phyloP scores from a whole-genome alignment of 1,140 invertebrate species.

The Drosophila santomea region DNA sequence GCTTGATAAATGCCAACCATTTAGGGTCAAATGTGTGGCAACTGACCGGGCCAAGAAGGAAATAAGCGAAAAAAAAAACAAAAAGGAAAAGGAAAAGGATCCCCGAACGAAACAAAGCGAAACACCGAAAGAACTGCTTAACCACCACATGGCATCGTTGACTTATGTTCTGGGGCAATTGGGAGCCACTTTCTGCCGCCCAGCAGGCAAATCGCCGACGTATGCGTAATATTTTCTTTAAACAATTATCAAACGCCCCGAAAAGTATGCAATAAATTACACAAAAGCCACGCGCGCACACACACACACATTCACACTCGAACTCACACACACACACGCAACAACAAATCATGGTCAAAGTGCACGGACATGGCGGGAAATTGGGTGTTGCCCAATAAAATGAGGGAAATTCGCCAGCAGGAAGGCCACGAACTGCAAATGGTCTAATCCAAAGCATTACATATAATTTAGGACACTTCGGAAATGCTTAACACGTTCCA shows the following conservation, averaged over 20 bases:
- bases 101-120: constrained; percentile 15
- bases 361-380: constrained; percentile 52
- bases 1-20: constrained; percentile 83
- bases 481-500: constrained; percentile 6
- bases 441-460: constrained; percentile 11
- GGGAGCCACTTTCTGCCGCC: constrained; percentile 18
- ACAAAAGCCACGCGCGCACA: constrained; percentile 37
- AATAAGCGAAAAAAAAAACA: background rate
- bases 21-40: constrained; percentile 80
- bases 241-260: constrained; percentile 79
- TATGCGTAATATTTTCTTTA: constrained; percentile 83
- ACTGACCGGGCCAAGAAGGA: constrained; percentile 26
- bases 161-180: constrained; percentile 56
- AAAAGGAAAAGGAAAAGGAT: background rate
- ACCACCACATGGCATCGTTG: constrained; percentile 53
- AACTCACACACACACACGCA: constrained; percentile 30
- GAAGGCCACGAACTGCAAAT: constrained; percentile 32
- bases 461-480: constrained; percentile 1
- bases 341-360: constrained; percentile 77
- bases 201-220: constrained; percentile 67
- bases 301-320: background rate
- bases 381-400: constrained; percentile 61
- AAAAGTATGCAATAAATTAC: constrained; percentile 77
- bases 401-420: constrained; percentile 14
- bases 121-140: constrained; percentile 26